Base-by-base conservation (phyloP, 2,797 vertebrate genomes). In the Eulemur coronatus region DNA sequence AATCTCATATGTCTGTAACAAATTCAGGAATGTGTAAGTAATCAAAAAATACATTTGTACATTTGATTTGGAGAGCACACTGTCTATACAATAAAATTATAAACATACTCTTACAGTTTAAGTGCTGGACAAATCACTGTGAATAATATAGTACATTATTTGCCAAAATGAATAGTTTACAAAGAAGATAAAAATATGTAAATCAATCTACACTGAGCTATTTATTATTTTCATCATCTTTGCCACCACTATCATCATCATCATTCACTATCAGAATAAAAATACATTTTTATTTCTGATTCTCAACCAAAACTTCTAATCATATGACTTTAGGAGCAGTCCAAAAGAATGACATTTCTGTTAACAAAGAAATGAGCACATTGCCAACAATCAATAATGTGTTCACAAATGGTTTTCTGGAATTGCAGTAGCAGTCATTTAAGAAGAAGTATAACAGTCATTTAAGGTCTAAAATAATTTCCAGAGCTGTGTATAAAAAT, bases 181-280 rank as follows among this genome's bases (percentile, higher is more conserved):
- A 73, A 8, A 38, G 15, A 33, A 28, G 65, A 79, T 90, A 72
- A 78, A 89, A 69, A 81, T 63, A 6, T 78, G 41, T 67, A 92
- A 87, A 78, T 76, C 65, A 76, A 81, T 81, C 26, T 75, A 33
- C 46, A 38, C 28, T 38, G 50, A 70, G 30, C 13, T 55, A 12
- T 41, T 91, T 73, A 57, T 46, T 93, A 76, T 57, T 95, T 96
- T 73, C 61, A 89, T 95, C 63, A 65, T 96, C 20, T 85, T 88
- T 73, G 30, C 30, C 38, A 82, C 73, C 7, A 24, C 30, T 69
- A 30, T 55, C 26, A 24, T 72, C 78, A 57, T 63, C 17, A 87
- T n/a, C 43, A 82, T 63, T 46, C 48, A 46, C 46, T 78, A 70
- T 43, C 46, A 61, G 35, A 94, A 86, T 22, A 70, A 69, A 52